Evolutionary conservation across 2,113 vertebrate species (phyloP).

Genomic region (Oceanites oceanicus): DNA sequence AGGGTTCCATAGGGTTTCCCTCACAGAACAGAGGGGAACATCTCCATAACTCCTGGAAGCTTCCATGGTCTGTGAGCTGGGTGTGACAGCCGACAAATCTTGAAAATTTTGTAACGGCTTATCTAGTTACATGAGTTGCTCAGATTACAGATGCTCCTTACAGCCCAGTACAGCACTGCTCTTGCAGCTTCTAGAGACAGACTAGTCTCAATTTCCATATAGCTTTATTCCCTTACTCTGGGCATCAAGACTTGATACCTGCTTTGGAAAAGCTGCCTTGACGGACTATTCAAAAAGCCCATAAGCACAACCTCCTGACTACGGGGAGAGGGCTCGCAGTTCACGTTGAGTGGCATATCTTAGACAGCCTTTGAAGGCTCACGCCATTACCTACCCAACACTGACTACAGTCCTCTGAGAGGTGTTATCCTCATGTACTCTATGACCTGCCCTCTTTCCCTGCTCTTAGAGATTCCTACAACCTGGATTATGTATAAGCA

Average conservation of each 20-base stretch:
- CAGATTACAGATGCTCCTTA: neutral
- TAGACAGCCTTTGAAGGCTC: neutral
- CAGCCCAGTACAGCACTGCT: neutral
- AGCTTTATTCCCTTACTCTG: neutral
- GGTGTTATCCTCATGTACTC: neutral
- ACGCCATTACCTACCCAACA: neutral
- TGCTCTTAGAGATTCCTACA: neutral
- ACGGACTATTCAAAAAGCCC: neutral
- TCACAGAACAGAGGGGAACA: neutral
- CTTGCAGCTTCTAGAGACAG: neutral
- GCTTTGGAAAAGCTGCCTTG: neutral
- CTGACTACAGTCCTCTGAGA: neutral
- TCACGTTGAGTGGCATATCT: neutral
- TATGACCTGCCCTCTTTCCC: neutral
- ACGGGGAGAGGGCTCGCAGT: neutral
- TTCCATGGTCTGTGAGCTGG: neutral
- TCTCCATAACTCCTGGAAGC: neutral
- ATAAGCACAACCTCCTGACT: neutral
- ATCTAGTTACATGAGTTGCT: neutral
- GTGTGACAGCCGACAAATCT: neutral
- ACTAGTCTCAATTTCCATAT: neutral
- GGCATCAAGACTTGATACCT: neutral
- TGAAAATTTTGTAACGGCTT: neutral
- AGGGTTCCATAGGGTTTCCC: neutral
- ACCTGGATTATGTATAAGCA: neutral